Conservation (phyloP, 2,797 vertebrate species). For the Spheniscus humboldti region DNA sequence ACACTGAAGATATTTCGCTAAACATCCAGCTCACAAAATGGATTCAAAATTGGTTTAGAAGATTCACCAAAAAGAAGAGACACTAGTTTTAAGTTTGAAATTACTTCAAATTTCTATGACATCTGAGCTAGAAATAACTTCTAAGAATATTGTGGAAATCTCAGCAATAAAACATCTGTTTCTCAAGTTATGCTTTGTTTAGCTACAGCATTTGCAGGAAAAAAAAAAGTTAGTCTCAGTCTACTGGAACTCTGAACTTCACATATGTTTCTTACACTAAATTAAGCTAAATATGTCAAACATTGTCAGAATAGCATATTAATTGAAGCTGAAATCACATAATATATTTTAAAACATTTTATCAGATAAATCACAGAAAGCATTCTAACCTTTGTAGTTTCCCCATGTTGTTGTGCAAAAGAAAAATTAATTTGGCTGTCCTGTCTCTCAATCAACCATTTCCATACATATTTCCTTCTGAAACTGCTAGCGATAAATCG, state of each 20-base stretch:
- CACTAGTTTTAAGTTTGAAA: neutral
- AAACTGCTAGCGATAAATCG: neutral
- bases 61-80: neutral
- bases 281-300: neutral
- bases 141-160: neutral
- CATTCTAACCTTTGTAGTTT: neutral
- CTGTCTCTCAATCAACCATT: neutral
- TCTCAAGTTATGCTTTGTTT: neutral
- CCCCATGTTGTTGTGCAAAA: neutral
- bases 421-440: neutral
- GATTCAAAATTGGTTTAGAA: neutral
- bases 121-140: neutral
- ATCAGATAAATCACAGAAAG: neutral
- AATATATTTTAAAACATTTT: neutral
- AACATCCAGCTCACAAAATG: conserved; percentile 24
- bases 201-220: neutral
- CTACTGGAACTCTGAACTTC: conserved; percentile 8
- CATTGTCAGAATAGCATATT: neutral
- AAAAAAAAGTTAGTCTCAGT: neutral
- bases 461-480: neutral
- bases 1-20: neutral
- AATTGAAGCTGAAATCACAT: neutral
- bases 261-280: conserved; percentile 7
- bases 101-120: neutral
- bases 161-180: neutral